Conservation (phyloP, 64 coral and sea anemone species). For the Pocillopora verrucosa region DNA sequence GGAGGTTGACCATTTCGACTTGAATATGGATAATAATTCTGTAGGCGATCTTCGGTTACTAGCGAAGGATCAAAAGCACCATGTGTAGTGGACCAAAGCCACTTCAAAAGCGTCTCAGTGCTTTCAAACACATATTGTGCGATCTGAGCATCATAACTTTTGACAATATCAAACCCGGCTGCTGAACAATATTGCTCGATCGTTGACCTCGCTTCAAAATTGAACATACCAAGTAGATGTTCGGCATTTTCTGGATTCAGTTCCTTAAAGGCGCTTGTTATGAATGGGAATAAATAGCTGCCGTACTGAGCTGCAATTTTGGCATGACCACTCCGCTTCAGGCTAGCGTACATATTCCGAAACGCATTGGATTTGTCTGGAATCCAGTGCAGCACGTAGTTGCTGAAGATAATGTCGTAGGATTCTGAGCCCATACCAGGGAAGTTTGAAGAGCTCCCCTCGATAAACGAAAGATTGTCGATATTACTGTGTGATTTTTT, state of each 20-base stretch:
- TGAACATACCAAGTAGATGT: not conserved
- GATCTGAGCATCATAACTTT: not conserved
- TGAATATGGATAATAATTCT: not conserved
- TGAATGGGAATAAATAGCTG: not conserved
- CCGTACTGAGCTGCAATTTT: not conserved
- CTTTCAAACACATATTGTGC: not conserved
- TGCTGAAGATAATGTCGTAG: constrained; percentile 28
- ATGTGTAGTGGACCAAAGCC: constrained; percentile 6
- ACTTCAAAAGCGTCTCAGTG: not conserved
- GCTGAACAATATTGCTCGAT: not conserved
- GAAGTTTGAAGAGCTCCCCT: not conserved
- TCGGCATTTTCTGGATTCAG: not conserved
- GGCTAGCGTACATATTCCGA: constrained; percentile 9
- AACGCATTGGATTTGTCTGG: constrained; percentile 18
- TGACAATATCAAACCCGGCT: not conserved
- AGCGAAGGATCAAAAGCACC: constrained; percentile 5
- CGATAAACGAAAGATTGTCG: constrained; percentile 17
- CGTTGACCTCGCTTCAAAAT: not conserved
- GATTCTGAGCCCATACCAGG: not conserved
- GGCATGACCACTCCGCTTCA: not conserved
- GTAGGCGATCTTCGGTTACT: constrained; percentile 29
- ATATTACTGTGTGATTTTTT: not conserved
- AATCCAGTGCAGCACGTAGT: constrained; percentile 51
- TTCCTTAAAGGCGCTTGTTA: not conserved
- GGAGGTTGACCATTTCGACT: not conserved